Base-by-base conservation (phyloP, 2,113 vertebrate species). In the Poeciliopsis turrubarensis region DNA sequence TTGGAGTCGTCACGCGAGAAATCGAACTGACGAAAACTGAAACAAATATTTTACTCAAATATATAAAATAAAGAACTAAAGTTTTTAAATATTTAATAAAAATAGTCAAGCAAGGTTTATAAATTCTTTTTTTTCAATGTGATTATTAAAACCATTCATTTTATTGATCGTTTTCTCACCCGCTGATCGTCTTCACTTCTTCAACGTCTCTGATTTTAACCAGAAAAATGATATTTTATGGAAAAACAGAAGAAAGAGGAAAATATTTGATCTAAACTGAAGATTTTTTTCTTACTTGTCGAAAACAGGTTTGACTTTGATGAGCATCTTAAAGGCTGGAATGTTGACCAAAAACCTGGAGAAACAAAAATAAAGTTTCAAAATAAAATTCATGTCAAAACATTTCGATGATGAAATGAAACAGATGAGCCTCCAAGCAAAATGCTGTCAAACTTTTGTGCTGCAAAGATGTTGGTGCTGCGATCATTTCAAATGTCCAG, bases 291-390 rank as follows among this genome's bases (percentile, higher is more conserved):
- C 97, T 61, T 96, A 99, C 97, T 98, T 98, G 85, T 98, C 96
- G 93, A 99, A 97, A 2, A 94, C 86, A 57, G 95, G 96, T 89
- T 96, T 96, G 72, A 99, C 96, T 92, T 95, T 97, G 70, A 98
- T 86, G 78, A 94, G 95, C 72, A 92, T 95, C 87, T 96, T 97
- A 70, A 99, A 79, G 57, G 97, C 95, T 31, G 95, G 95, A 39
- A 98, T 87, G 73, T 96, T 98, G 77, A 96, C 97, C 82, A 99
- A 89, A 76, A 98, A 92, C 69, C 97, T 97, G 80, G 80, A 44
- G 57, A 83, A 30, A 75, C 76, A 79, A 90, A 68, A 60, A 71
- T 10, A 27, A 41, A 13, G 39, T 41, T 41, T 13, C 2, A 12
- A 4, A 5, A 44, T 44, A 15, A 44, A 44, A 17, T 9, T 34